These are phyloP conservation scores for Sipunculus nudus DNA, from an alignment of 2,888 invertebrate species.

Conservation along the genomic window DNA sequence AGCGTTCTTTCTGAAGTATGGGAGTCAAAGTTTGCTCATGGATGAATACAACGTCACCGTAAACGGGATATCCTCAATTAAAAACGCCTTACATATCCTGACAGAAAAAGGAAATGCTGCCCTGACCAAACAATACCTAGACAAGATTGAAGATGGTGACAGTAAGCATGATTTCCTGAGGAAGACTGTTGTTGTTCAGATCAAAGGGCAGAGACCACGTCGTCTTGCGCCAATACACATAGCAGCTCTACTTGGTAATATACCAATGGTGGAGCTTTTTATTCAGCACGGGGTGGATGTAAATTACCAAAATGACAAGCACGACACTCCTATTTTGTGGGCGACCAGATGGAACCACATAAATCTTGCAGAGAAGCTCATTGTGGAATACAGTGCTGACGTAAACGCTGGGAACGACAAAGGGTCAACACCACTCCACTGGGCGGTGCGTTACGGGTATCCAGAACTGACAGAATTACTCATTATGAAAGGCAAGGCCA, in stretches of 20 bases:
- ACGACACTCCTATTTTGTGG: conserved; percentile 63
- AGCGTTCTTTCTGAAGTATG: conserved; percentile 8
- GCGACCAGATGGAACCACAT: conserved; percentile 57
- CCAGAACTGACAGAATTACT: conserved; percentile 49
- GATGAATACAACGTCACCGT: conserved; percentile 28
- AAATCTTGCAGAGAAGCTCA: conserved; percentile 39
- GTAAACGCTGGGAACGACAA: conserved; percentile 57
- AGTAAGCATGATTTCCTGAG: neutral
- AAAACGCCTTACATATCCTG: conserved; percentile 53
- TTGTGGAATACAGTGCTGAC: conserved; percentile 42
- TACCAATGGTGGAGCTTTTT: conserved; percentile 40
- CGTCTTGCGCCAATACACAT: conserved; percentile 40
- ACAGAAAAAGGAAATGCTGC: conserved; percentile 48
- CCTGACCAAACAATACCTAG: conserved; percentile 25
- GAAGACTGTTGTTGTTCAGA: conserved; percentile 39
- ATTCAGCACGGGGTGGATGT: conserved; percentile 39
- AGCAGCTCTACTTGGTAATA: conserved; percentile 45
- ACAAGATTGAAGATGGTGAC: conserved; percentile 6
- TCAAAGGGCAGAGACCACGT: conserved; percentile 57
- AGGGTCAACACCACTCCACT: conserved; percentile 62
- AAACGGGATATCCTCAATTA: conserved; percentile 37
- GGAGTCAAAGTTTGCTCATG: conserved; percentile 5
- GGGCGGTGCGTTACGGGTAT: conserved; percentile 62
- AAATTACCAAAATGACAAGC: conserved; percentile 52
- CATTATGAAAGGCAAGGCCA: conserved; percentile 48